These are phyloP conservation scores for Penelope pileata DNA, from an alignment of 2,113 vertebrate genomes.

Conservation along the genomic window DNA sequence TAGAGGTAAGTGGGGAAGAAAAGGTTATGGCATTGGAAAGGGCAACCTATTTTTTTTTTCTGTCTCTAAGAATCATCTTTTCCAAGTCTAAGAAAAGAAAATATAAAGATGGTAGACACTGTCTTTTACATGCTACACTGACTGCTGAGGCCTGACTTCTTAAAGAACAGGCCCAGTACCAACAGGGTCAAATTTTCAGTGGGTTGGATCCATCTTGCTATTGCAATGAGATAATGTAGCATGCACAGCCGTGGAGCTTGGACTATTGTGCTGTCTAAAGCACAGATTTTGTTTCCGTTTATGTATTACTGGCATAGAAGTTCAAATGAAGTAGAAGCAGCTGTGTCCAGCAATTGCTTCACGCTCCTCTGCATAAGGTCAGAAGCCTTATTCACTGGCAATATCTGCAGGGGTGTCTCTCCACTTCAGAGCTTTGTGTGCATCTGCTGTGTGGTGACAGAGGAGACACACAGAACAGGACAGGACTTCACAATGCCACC, in stretches of 20 bases:
- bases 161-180: background rate
- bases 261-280: background rate
- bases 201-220: background rate
- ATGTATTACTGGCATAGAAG: background rate
- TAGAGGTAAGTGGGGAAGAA: background rate
- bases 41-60: background rate
- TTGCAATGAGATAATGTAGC: background rate
- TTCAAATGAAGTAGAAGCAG: background rate
- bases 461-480: background rate
- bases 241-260: background rate
- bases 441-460: background rate
- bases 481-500: background rate
- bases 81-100: background rate
- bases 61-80: background rate
- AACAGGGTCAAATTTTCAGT: background rate
- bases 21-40: background rate
- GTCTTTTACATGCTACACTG: background rate
- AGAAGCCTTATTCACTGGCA: no score
- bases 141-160: background rate
- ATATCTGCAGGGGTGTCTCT: background rate
- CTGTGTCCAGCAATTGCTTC: background rate
- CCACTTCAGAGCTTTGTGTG: fast-evolving
- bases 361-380: background rate
- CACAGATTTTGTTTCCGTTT: background rate
- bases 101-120: background rate